These are phyloP conservation scores for Pogonocherus hispidulus DNA, from an alignment of 2,888 invertebrate genomes.

Conservation along the genomic window DNA sequence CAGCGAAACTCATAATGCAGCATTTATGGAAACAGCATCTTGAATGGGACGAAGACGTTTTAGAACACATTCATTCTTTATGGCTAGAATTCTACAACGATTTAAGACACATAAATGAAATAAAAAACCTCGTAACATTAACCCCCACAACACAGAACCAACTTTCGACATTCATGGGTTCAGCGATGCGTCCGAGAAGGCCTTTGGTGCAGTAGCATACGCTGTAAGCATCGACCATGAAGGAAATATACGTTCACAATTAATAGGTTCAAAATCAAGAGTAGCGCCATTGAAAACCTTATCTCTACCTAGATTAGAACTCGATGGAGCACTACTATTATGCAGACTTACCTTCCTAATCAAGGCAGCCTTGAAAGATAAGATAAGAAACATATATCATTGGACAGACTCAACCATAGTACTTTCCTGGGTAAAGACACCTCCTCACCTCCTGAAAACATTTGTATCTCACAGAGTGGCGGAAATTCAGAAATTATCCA, in stretches of 20 bases:
- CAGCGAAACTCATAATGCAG: neutral
- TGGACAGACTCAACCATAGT: neutral
- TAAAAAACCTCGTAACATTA: neutral
- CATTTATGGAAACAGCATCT: neutral
- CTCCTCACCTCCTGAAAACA: conserved; percentile 5
- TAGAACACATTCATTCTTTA: neutral
- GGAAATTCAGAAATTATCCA: neutral
- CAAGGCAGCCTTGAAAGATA: too few species aligned
- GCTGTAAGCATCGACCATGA: too few species aligned
- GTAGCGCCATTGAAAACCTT: conserved; percentile 14
- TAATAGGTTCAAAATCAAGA: conserved; percentile 13
- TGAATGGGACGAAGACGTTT: neutral
- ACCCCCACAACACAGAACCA: neutral
- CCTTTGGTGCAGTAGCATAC: conserved; percentile 17
- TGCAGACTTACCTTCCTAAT: neutral
- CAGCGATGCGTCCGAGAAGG: conserved; percentile 2
- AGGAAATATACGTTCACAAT: too few species aligned
- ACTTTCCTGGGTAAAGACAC: neutral
- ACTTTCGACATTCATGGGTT: conserved; percentile 18
- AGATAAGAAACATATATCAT: neutral
- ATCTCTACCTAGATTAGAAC: conserved; percentile 6
- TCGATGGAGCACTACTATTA: conserved; percentile 12
- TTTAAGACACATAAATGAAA: neutral
- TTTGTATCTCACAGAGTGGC: conserved; percentile 46
- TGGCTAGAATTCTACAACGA: neutral